Base-by-base conservation (phyloP, 1,140 invertebrate species). In the Protaetia brevitarsis region DNA sequence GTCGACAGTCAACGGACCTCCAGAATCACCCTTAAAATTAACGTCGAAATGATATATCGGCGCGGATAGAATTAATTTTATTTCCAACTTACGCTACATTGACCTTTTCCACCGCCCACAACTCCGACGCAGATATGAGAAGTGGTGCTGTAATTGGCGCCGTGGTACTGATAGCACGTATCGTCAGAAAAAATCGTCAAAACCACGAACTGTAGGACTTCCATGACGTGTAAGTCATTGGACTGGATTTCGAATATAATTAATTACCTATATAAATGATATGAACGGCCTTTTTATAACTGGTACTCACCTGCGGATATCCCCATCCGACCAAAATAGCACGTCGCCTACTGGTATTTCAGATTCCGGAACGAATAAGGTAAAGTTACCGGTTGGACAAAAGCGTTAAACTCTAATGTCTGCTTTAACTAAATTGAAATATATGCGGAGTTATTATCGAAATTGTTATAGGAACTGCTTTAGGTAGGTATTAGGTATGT, bases 1-100 rank as follows among this genome's bases (percentile, higher is more conserved):
- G 10, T 70, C 63, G 0, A 79, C 63, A 2, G 79, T 51, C 10
- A 82, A 65, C 7, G 80, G 80, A 11, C 80, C 80, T 26, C 80
- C 80, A 1, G 79, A 81, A 66, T 82, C 80, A 4, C 80, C 75
- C 75, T 77, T 66, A 30, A 66, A 71, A 23, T 28, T 71, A 65
- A n/a, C 64, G 36, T 59, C 77, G 76, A 30, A 77, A 77, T n/a
- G n/a, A n/a, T n/a, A n/a, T n/a, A n/a, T n/a, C n/a, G n/a, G n/a
- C n/a, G n/a, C n/a, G n/a, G n/a, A n/a, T n/a, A n/a, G n/a, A n/a
- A n/a, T n/a, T 13, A 19, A 45, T 45, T 10, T 10, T 45, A n/a
- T n/a, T n/a, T n/a, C n/a, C n/a, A n/a, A 51, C 30, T 67, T 74
- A 71, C 80, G 61, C 76, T 81, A 68, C 79, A 81, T 66, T 81